Evolutionary conservation across 2,113 vertebrate genomes (phyloP), one percentile per base, ranked within the genome.

Genomic region (Cavia porcellus): DNA sequence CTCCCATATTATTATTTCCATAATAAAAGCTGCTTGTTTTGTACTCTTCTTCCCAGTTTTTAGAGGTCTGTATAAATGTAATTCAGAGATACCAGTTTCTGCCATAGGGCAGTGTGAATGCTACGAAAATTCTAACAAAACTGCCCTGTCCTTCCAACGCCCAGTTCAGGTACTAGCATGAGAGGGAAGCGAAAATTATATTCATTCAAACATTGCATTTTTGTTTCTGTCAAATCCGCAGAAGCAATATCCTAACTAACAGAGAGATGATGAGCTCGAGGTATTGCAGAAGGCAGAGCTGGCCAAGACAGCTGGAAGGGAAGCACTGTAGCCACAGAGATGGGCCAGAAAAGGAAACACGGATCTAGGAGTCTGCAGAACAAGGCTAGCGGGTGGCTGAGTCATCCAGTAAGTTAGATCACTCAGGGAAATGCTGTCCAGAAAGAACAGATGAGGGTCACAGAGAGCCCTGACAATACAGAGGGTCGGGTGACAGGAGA

Each of bases 1-100:
- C 28, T 84, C 66, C 64, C 11, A 74, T 38, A 3, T 38, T 61
- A 3, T 38, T 61, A 74, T 59, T 89, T 72, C 22, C 7, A 55
- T 84, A 47, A 38, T 68, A 66, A 96, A 87, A 79, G n/a, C 42
- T 45, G 42, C 15, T 62, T 85, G 57, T 68, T 90, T 92, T 86
- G 13, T 81, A 64, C 77, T 80, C 45, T 83, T 61, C n/a, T 32
- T 92, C 74, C 17, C 4, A 70, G 7, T 86, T 89, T 24, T 61
- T 12, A 19, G 82, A 85, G 59, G 7, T 70, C 38, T 42, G 3
- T 42, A 19, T 50, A 61, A 80, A 77, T 0, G 6, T 5, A 68
- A 38, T 20, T 4, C 9, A 5, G n/a, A 86, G 68, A 32, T 85
- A n/a, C 35, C 93, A 85, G 15, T 24, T 32, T 70, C 59, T 2